Evolutionary conservation across 2,888 invertebrate genomes (phyloP), one percentile per base, ranked within the genome.

Genomic region (Steinernema scapterisci): DNA sequence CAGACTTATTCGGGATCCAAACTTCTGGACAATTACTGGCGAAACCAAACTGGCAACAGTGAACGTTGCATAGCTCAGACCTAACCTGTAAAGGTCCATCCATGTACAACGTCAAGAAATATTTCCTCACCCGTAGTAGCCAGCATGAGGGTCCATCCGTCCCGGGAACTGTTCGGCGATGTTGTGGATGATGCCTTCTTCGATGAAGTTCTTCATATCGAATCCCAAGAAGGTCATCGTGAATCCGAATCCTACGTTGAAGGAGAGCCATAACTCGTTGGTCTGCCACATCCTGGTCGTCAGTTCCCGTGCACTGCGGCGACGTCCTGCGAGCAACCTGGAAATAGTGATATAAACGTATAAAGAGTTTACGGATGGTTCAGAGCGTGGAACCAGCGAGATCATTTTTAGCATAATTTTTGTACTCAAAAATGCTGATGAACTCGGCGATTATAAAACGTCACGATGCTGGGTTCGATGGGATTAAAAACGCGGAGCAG

Each of bases 181-280:
- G 16, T 25, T 27, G 38, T 63, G 63, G 27, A 63, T 63, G 63
- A 63, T 63, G 11, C 63, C 63, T 31, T 63, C 63, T 38, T 63
- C 63, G 31, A 63, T 63, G 63, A 63, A 63, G 63, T 63, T 63
- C 63, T 63, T 63, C 63, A 63, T 63, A 27, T 63, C 63, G 31
- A 63, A 63, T 3, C 63, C 63, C 27, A 63, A 27, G 27, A 63
- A 63, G 31, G 63, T 63, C 63, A 63, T 25, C 16, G 31, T 31
- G 63, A 63, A 63, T 1, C 31, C 63, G 63, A 63, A n/a, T 25
- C 63, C 63, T 9, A 63, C 38, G n/a, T 31, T 63, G 63, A 9
- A 63, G 63, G 63, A 63, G 63, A 63, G 63, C 11, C 23, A 16
- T 6, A 38, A 11, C 25, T 63, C 63, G 31, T 31, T 63, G 2